These are phyloP conservation scores for Coranthus polyacanthus DNA, from an alignment of 2,797 vertebrate species.

Conservation along the genomic window DNA sequence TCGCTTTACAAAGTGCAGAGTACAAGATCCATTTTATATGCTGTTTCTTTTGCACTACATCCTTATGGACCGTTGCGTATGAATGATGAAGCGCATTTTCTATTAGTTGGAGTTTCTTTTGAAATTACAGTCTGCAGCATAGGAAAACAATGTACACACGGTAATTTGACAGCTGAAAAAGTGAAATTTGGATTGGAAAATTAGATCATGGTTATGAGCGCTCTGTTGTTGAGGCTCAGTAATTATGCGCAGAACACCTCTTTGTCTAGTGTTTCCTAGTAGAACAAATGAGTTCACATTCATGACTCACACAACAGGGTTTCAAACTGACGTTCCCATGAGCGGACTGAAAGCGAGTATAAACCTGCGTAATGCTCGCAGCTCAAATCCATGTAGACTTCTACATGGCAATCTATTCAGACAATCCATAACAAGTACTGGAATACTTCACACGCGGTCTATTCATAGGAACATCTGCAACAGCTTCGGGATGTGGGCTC, in stretches of 20 bases:
- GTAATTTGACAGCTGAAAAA: slow-evolving; percentile 4
- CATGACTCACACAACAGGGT: slow-evolving; percentile 7
- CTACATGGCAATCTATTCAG: slow-evolving; percentile 41
- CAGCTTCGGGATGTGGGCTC: slow-evolving; percentile 57
- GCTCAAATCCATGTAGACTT: slow-evolving; percentile 25
- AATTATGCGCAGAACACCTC: slow-evolving; percentile 25
- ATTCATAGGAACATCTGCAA: slow-evolving; percentile 62
- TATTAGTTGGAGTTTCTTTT: slow-evolving; percentile 10
- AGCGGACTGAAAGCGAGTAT: slow-evolving; percentile 12
- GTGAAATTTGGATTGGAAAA: slow-evolving; percentile 9
- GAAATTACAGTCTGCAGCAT: background rate
- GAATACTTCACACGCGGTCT: slow-evolving; percentile 38
- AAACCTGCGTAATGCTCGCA: slow-evolving; percentile 10
- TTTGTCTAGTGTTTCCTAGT: slow-evolving; percentile 15
- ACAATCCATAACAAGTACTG: slow-evolving; percentile 60
- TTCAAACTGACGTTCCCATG: slow-evolving; percentile 36
- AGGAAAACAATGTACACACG: slow-evolving; percentile 2
- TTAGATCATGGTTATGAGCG: slow-evolving; percentile 22
- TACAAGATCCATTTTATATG: too few species aligned
- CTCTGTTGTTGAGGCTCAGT: slow-evolving; percentile 18
- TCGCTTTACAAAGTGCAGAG: slow-evolving; percentile 1
- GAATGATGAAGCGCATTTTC: slow-evolving; percentile 12
- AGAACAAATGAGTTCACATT: slow-evolving; percentile 30
- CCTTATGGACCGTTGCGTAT: slow-evolving; percentile 1
- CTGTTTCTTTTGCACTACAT: background rate